phyloP scores from a whole-genome alignment of 2,113 vertebrate species.

The Muntiacus reevesi region DNA sequence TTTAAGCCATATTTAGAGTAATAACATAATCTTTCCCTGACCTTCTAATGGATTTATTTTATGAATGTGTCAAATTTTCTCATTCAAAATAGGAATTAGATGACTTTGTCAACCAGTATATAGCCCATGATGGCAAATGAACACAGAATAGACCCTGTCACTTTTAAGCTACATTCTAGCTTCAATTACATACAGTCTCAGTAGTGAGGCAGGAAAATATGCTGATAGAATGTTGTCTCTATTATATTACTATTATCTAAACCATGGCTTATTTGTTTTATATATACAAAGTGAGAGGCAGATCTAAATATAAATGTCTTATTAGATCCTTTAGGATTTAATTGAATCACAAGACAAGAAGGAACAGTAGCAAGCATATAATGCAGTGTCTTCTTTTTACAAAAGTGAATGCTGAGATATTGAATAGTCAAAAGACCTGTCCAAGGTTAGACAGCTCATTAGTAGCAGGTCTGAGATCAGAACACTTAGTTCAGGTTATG shows the following conservation, averaged over 20 bases:
- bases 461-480: neutral
- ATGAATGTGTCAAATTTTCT: neutral
- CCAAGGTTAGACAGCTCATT: neutral
- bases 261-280: neutral
- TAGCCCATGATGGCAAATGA: neutral
- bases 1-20: neutral
- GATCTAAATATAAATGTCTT: neutral
- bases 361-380: neutral
- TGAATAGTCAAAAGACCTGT: neutral
- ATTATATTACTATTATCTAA: neutral
- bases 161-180: neutral
- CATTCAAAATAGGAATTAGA: conserved; percentile 5
- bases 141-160: neutral
- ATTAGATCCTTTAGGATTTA: neutral
- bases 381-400: neutral
- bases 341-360: neutral
- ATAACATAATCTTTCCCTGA: neutral
- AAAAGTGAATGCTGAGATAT: neutral
- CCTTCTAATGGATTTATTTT: neutral
- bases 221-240: neutral
- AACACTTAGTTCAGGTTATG: neutral
- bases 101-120: neutral
- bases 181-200: neutral
- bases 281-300: neutral
- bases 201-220: neutral